A percentile compares a stretch with the other conserved stretches of the same genome.
These are phyloP conservation scores for Gopherus flavomarginatus DNA, from an alignment of 2,113 vertebrate species.

Conservation along the genomic window DNA sequence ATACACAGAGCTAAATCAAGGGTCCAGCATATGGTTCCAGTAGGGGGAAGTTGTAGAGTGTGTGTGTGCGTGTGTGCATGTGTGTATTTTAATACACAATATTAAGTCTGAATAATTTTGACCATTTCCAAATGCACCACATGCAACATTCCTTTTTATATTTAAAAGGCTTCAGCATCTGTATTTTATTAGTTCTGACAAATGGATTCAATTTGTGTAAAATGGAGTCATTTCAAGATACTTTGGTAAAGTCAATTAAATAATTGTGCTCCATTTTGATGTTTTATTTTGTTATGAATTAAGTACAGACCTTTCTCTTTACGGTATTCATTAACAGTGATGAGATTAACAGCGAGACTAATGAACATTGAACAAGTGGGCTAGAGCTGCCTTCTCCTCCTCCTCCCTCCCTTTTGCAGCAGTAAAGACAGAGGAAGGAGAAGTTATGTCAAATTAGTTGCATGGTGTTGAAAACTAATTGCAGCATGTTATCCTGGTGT, in stretches of 20 bases:
- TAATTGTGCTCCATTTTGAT: not conserved
- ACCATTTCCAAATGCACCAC: not conserved
- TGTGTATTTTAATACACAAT: not conserved
- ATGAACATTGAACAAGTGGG: not conserved
- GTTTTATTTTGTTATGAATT: slow-evolving; percentile 14
- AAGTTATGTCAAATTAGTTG: not conserved
- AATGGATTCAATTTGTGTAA: not conserved
- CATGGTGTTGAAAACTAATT: not conserved
- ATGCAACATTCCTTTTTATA: not conserved
- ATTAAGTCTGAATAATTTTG: not conserved
- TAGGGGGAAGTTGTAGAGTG: not conserved
- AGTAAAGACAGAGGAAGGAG: not conserved
- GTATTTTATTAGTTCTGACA: not conserved
- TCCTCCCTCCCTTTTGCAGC: not conserved
- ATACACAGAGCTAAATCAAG: not conserved
- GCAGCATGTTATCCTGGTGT: not conserved
- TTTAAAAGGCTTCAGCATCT: not conserved
- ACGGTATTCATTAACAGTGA: not conserved
- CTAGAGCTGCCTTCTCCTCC: not conserved
- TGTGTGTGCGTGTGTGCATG: not conserved
- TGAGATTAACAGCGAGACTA: not conserved
- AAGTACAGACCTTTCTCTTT: not conserved
- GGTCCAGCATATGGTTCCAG: fast-evolving
- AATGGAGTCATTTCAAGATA: not conserved
- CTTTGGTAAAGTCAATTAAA: slow-evolving; percentile 26